These are phyloP conservation scores for Candidula unifasciata DNA, from an alignment of 2,888 invertebrate genomes.

Conservation along the genomic window DNA sequence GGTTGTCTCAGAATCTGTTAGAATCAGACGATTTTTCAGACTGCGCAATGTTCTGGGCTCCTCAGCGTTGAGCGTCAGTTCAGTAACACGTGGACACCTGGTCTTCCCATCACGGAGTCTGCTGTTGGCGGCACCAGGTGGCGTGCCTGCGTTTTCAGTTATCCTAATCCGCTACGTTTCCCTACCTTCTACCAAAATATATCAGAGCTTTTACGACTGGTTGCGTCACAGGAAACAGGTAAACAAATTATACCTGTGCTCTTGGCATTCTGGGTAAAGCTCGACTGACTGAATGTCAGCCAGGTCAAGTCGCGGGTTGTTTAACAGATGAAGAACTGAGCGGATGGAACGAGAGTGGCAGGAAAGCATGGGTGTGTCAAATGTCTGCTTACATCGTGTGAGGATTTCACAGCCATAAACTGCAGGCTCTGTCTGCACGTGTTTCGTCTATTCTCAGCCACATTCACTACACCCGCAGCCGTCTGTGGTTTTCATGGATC, in stretches of 20 bases:
- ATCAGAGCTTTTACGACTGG: constrained; percentile 41
- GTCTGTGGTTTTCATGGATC: no score
- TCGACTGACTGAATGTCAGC: constrained; percentile 30
- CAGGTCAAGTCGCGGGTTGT: constrained; percentile 33
- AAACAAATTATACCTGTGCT: constrained; percentile 49
- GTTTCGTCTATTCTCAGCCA: neutral
- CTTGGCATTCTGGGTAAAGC: constrained; percentile 44
- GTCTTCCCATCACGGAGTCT: neutral
- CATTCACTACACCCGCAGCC: neutral
- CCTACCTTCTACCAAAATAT: constrained; percentile 14
- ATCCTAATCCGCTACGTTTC: neutral
- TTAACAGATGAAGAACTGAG: constrained; percentile 28
- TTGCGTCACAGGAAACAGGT: constrained; percentile 47
- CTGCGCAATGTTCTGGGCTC: neutral
- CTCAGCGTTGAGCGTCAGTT: neutral
- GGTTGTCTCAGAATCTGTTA: no score
- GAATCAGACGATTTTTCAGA: no score
- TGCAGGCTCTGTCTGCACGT: neutral
- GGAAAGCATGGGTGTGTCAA: constrained; percentile 6
- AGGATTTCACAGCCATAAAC: neutral
- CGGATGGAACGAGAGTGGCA: neutral
- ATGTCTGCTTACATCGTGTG: constrained; percentile 1
- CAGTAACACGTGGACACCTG: constrained; percentile 24
- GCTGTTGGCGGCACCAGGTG: constrained; percentile 32
- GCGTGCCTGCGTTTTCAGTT: constrained; percentile 25